Evolutionary conservation across 2,797 vertebrate species (phyloP).

Genomic region (Danio tinwini): DNA sequence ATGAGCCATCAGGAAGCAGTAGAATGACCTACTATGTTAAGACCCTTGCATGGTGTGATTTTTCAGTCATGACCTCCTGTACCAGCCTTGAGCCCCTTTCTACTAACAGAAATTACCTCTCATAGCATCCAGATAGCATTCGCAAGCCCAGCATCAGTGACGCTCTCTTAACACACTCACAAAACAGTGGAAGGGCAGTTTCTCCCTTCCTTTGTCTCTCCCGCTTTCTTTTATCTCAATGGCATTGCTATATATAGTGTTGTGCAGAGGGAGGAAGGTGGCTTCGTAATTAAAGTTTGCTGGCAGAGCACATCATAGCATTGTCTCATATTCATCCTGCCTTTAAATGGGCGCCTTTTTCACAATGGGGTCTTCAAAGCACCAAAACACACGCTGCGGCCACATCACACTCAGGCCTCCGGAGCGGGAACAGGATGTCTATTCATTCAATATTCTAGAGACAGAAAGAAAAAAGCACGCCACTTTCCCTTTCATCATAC

Average conservation of each 20-base stretch:
- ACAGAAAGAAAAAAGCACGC: slow-evolving; percentile 6
- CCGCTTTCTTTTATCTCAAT: slow-evolving; percentile 54
- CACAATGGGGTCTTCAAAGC: slow-evolving; percentile 51
- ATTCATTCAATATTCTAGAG: slow-evolving; percentile 38
- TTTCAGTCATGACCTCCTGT: slow-evolving; percentile 2
- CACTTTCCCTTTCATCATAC: slow-evolving; percentile 51
- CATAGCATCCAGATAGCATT: not conserved
- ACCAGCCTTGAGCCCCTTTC: not conserved
- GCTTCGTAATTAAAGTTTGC: slow-evolving; percentile 73
- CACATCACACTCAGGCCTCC: slow-evolving; percentile 25
- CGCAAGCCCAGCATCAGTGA: not conserved
- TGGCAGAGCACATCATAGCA: slow-evolving; percentile 60
- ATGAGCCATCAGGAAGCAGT: not conserved
- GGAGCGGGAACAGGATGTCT: slow-evolving; percentile 24
- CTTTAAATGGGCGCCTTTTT: slow-evolving; percentile 38
- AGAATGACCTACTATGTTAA: not conserved
- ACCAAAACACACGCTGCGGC: slow-evolving; percentile 19
- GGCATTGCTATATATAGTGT: slow-evolving; percentile 65
- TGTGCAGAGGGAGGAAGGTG: slow-evolving; percentile 62
- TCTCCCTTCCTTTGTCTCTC: slow-evolving; percentile 37
- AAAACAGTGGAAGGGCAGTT: not conserved
- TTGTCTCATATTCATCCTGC: slow-evolving; percentile 48
- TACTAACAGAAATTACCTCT: slow-evolving; percentile 1
- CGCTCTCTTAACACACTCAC: slow-evolving; percentile 5
- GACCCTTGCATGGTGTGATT: not conserved